Base-by-base conservation (phyloP, 2,888 invertebrate species). In the Trissonchulus latispiculum region DNA sequence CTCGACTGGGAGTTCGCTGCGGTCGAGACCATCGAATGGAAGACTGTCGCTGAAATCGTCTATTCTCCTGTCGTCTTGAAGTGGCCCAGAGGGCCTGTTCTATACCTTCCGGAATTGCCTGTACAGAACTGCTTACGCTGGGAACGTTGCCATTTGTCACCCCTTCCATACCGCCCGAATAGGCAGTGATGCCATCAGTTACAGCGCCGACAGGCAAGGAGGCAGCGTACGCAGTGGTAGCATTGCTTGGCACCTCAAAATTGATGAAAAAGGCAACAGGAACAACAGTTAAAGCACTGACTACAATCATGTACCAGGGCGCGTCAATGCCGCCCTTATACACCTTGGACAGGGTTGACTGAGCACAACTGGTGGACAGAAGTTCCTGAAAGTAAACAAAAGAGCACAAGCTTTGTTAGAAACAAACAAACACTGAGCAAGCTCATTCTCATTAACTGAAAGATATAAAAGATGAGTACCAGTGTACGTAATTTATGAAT, bases 281-380 rank as follows among this genome's bases (percentile, higher is more conserved):
- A 48, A 73, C 8, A 2, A 73, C n/a, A 23, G 69, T 37, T 33
- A 73, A 37, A n/a, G 73, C 28, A 28, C 48, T 8, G 48, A 73
- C 29, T 3, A 71, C 70, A 1, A 70, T 59, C n/a, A 8, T 28
- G 2, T 31, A 61, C 2, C 67, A 69, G 35, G 1, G 15, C 1
- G 69, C 73, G 2, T 73, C 69, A 36, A 72, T 71, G 28, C 73
- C 73, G 2, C 3, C n/a, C 62, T 31, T 71, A 48, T 66, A 73
- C 32, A 8, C 2, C 2, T 15, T 2, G 31, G 37, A 73, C 8
- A 73, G 32, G 2, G 48, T 33, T 8, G 29, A 32, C 75, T 84
- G 83, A 76, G 83, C 82, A 37, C 79, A 80, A 3, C 78, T 79
- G 32, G 81, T 80, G 2, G 83, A 72, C 1, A 77, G 80, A 85